These are phyloP conservation scores for Drosophila pallidifrons DNA, from an alignment of 1,140 invertebrate species.

Conservation along the genomic window DNA sequence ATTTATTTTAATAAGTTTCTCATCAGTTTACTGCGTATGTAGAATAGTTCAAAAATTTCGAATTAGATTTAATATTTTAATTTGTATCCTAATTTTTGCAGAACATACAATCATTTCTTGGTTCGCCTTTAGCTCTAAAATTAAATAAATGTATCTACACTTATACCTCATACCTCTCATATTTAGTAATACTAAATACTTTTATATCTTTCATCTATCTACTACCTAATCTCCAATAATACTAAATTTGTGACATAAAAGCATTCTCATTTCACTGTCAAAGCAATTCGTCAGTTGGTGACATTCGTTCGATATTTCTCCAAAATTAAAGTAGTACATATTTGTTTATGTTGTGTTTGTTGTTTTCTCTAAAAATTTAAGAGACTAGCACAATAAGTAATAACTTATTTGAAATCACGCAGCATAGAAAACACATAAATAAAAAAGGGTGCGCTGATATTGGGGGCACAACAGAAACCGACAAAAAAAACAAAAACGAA, in stretches of 20 bases:
- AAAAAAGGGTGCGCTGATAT: slow-evolving; percentile 7
- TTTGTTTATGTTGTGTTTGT: background rate
- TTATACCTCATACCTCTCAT: too few species aligned
- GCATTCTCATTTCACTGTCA: background rate
- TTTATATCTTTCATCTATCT: background rate
- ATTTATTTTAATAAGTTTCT: too few species aligned
- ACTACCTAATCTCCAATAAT: background rate
- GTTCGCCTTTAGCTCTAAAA: too few species aligned
- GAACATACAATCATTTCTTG: too few species aligned
- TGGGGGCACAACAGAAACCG: background rate
- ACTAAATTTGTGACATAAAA: background rate
- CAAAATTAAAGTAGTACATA: background rate
- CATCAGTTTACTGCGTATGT: too few species aligned
- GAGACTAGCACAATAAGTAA: background rate
- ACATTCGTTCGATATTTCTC: background rate
- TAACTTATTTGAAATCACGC: slow-evolving; percentile 8
- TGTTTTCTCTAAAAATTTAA: background rate
- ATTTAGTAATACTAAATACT: background rate
- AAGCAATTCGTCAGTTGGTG: background rate
- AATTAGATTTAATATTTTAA: too few species aligned
- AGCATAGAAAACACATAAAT: slow-evolving; percentile 12
- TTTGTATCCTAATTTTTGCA: too few species aligned
- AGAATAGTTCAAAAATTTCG: too few species aligned
- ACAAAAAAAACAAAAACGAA: slow-evolving; percentile 10
- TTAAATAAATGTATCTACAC: too few species aligned